Conservation (phyloP, 2,797 vertebrate genomes). For the Bufotes viridis region DNA sequence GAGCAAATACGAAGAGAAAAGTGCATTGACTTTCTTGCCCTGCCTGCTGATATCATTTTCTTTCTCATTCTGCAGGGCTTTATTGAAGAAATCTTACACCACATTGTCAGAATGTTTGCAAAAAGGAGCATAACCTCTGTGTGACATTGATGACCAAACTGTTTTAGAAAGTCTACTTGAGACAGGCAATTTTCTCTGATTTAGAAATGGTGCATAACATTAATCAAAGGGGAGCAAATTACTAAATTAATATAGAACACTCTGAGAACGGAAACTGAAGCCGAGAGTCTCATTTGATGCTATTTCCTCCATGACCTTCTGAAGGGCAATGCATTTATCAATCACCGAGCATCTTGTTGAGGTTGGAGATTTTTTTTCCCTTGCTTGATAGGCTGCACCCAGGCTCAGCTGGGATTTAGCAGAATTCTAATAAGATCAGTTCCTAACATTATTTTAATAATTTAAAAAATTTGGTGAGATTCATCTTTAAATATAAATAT, state of each 20-base stretch:
- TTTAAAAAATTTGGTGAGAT: conserved; percentile 13
- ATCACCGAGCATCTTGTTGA: conserved; percentile 49
- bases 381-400: conserved; percentile 35
- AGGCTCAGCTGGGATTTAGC: conserved; percentile 39
- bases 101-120: conserved; percentile 2
- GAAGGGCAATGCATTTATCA: conserved; percentile 55
- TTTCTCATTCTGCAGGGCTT: not conserved
- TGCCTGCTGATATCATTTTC: not conserved
- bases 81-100: conserved; percentile 23
- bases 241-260: conserved; percentile 57
- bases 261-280: conserved; percentile 37
- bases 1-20: too few species aligned
- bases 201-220: conserved; percentile 55
- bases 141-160: conserved; percentile 58
- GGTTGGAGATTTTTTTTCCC: conserved; percentile 42
- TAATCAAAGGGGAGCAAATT: conserved; percentile 58
- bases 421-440: conserved; percentile 23
- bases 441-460: conserved; percentile 33
- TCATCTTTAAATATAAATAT: conserved; percentile 29
- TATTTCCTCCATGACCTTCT: conserved; percentile 49
- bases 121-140: conserved; percentile 36
- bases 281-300: conserved; percentile 41
- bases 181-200: conserved; percentile 49
- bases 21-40: not conserved
- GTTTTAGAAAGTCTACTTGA: conserved; percentile 28